Conservation (phyloP, 2,113 vertebrate species). For the Anhinga rufa region DNA sequence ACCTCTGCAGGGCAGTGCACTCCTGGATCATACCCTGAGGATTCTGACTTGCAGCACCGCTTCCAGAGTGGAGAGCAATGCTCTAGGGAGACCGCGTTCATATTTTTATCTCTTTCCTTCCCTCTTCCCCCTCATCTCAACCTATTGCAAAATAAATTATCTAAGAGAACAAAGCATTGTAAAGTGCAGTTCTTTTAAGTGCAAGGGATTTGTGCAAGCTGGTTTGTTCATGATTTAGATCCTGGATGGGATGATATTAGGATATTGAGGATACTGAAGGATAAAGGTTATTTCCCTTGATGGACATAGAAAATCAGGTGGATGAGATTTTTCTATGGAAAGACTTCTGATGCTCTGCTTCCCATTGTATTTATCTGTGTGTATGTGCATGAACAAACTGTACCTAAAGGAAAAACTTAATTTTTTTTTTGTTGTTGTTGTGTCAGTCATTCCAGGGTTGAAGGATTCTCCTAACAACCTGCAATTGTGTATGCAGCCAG, state of each 20-base stretch:
- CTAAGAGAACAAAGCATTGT: neutral
- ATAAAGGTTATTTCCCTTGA: neutral
- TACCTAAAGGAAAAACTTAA: neutral
- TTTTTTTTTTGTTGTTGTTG: accelerated
- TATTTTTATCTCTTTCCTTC: neutral
- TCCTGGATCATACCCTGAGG: neutral
- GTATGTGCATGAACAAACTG: neutral
- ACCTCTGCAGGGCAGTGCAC: neutral
- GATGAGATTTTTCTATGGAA: neutral
- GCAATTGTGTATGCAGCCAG: neutral
- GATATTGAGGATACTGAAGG: neutral
- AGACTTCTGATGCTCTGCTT: neutral
- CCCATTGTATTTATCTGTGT: neutral
- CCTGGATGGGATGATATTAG: neutral
- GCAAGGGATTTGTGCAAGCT: neutral
- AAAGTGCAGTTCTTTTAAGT: neutral
- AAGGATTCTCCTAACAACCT: neutral
- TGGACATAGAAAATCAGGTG: neutral
- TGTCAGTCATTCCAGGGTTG: neutral
- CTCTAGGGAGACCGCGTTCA: neutral
- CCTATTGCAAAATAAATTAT: neutral
- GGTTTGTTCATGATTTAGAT: neutral
- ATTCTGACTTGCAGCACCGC: neutral
- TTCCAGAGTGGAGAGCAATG: neutral
- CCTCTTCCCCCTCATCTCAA: neutral